phyloP scores from a whole-genome alignment of 1,140 invertebrate species.

The Drosophila santomea region DNA sequence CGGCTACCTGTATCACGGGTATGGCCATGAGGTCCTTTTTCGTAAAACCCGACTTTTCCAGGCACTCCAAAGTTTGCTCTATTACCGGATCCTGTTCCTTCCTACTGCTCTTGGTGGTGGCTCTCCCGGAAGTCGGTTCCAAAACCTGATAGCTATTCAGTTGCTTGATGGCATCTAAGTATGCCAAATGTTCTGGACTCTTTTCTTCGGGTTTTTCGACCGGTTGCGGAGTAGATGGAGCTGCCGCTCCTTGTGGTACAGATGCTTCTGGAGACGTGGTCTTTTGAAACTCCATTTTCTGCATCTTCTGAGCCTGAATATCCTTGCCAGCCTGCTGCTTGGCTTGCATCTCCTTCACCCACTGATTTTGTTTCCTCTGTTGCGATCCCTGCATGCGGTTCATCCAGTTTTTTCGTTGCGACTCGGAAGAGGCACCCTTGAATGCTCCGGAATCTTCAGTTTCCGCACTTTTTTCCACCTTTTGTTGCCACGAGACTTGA shows the following conservation, averaged over 20 bases:
- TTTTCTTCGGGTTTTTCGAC: constrained; percentile 24
- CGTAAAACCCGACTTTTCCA: constrained; percentile 40
- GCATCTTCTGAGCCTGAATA: constrained; percentile 58
- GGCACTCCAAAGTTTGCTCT: constrained; percentile 52
- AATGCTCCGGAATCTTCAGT: not conserved
- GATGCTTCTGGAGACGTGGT: not conserved
- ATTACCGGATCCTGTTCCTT: constrained; percentile 39
- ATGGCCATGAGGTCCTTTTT: constrained; percentile 34
- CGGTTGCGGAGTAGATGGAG: not conserved
- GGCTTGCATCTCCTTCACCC: constrained; percentile 62
- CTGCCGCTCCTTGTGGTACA: not conserved
- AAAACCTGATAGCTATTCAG: constrained; percentile 53
- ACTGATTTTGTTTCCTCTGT: constrained; percentile 57
- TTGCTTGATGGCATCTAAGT: constrained; percentile 45
- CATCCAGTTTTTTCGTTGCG: constrained; percentile 61
- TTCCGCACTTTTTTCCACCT: not conserved
- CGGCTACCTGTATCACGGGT: constrained; percentile 68
- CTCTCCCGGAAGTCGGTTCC: constrained; percentile 32
- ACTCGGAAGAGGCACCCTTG: constrained; percentile 26
- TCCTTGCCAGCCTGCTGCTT: constrained; percentile 62
- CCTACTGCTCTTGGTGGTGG: constrained; percentile 11
- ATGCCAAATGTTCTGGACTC: constrained; percentile 51
- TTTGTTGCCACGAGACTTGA: constrained; percentile 17
- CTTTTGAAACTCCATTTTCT: constrained; percentile 6
- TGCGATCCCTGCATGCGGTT: constrained; percentile 66